Conservation (phyloP, 1,140 invertebrate genomes). For the Calephelis nemesis region DNA sequence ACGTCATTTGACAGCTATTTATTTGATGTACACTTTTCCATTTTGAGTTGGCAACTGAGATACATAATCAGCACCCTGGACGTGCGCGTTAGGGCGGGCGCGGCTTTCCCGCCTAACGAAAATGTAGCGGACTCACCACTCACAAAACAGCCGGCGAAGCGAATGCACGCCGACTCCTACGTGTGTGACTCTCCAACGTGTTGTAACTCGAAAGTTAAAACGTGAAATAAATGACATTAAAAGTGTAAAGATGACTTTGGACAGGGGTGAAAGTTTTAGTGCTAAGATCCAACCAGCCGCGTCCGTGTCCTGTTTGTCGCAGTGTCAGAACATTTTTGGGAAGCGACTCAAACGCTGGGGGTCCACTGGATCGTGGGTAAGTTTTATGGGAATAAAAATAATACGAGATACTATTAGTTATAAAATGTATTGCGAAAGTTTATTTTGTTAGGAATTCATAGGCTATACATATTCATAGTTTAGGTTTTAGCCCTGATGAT, state of each 20-base stretch:
- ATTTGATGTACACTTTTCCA: no score
- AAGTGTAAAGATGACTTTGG: slow-evolving; percentile 64
- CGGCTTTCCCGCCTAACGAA: slow-evolving; percentile 59
- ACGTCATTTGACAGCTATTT: no score
- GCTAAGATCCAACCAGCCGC: slow-evolving; percentile 75
- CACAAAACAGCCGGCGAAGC: slow-evolving; percentile 41
- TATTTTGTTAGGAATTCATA: no score
- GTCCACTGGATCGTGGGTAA: slow-evolving; percentile 86
- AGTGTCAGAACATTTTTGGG: slow-evolving; percentile 79
- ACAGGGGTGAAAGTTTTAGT: slow-evolving; percentile 64
- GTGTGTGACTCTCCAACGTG: slow-evolving; percentile 19
- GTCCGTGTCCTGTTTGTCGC: slow-evolving; percentile 75
- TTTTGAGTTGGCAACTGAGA: no score
- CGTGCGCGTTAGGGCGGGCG: slow-evolving; percentile 44
- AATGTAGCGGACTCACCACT: slow-evolving; percentile 46
- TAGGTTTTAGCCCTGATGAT: no score
- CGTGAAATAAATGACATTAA: slow-evolving; percentile 15
- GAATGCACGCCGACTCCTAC: slow-evolving; percentile 45
- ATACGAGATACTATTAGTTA: no score
- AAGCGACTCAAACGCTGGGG: slow-evolving; percentile 84
- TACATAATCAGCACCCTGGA: no score
- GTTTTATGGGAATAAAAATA: slow-evolving; percentile 25
- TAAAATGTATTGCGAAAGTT: no score
- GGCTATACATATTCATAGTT: no score
- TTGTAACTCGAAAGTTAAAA: slow-evolving; percentile 9